A percentile compares a stretch with the other conserved stretches of the same genome.
Evolutionary conservation across 2,888 invertebrate species (phyloP).

Genomic region (Macrostomum cliftonense): DNA sequence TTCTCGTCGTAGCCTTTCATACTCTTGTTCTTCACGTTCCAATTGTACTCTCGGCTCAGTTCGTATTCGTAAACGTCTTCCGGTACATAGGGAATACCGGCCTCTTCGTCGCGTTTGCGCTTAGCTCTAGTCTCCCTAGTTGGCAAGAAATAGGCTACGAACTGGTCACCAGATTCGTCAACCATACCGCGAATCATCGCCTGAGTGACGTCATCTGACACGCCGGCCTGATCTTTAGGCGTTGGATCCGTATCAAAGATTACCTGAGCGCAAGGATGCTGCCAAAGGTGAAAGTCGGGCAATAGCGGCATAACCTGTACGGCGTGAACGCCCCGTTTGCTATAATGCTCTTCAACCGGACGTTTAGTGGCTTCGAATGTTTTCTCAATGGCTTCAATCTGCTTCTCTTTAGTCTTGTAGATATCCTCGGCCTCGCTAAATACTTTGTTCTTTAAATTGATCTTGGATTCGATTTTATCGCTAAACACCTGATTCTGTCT

Average conservation of each 20-base stretch:
- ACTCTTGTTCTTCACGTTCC: slow-evolving; percentile 94
- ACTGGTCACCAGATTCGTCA: slow-evolving; percentile 95
- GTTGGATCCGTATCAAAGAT: slow-evolving; percentile 39
- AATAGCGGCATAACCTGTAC: slow-evolving; percentile 68
- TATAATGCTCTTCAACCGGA: slow-evolving; percentile 65
- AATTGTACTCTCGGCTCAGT: slow-evolving; percentile 92
- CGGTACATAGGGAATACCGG: slow-evolving; percentile 52
- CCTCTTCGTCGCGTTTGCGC: slow-evolving; percentile 58
- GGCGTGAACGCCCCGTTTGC: slow-evolving; percentile 78
- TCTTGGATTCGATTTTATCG: slow-evolving; percentile 68
- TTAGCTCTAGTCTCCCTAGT: slow-evolving; percentile 76
- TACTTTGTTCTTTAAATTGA: slow-evolving; percentile 88
- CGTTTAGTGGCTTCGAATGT: slow-evolving; percentile 70
- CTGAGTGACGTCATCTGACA: slow-evolving; percentile 1
- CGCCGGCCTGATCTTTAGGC: neutral
- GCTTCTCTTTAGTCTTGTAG: slow-evolving; percentile 86
- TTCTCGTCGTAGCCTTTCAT: slow-evolving; percentile 88
- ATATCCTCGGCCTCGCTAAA: slow-evolving; percentile 66
- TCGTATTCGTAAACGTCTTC: slow-evolving; percentile 87
- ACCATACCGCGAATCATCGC: slow-evolving; percentile 56
- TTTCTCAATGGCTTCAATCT: slow-evolving; percentile 87
- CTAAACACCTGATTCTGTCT: slow-evolving; percentile 7
- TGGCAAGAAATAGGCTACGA: slow-evolving; percentile 93
- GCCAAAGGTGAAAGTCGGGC: slow-evolving; percentile 88
- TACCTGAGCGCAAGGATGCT: slow-evolving; percentile 82